Conservation (phyloP, 1,140 invertebrate species). For the Leguminivora glycinivorella region DNA sequence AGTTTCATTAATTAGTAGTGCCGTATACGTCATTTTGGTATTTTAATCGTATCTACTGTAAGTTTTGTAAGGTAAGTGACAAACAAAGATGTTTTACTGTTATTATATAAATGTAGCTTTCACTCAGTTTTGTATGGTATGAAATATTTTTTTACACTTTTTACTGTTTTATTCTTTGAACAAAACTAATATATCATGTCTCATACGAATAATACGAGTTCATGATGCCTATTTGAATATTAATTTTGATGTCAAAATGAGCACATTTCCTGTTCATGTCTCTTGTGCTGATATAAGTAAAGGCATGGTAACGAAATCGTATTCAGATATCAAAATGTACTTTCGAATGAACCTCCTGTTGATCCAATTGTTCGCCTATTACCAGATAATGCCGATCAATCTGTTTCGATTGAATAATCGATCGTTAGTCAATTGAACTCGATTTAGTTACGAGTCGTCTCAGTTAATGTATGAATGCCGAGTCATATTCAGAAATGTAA, state of each 20-base stretch:
- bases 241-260: no score
- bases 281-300: no score
- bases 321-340: neutral
- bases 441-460: constrained; percentile 37
- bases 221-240: no score
- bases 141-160: no score
- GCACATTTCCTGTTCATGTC: no score
- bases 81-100: neutral
- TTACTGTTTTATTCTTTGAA: no score
- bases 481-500: constrained; percentile 1
- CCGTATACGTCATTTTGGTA: neutral
- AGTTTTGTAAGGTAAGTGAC: neutral
- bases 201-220: no score
- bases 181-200: no score
- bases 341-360: neutral
- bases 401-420: constrained; percentile 71
- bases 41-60: neutral
- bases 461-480: neutral
- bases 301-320: no score
- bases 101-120: neutral
- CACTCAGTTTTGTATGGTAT: no score
- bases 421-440: constrained; percentile 70
- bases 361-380: constrained; percentile 61
- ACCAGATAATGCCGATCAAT: constrained; percentile 73
- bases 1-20: neutral